A percentile compares a stretch with the other conserved stretches of the same genome.
Conservation (phyloP, 2,113 vertebrate genomes). For the Hippolais icterina region DNA sequence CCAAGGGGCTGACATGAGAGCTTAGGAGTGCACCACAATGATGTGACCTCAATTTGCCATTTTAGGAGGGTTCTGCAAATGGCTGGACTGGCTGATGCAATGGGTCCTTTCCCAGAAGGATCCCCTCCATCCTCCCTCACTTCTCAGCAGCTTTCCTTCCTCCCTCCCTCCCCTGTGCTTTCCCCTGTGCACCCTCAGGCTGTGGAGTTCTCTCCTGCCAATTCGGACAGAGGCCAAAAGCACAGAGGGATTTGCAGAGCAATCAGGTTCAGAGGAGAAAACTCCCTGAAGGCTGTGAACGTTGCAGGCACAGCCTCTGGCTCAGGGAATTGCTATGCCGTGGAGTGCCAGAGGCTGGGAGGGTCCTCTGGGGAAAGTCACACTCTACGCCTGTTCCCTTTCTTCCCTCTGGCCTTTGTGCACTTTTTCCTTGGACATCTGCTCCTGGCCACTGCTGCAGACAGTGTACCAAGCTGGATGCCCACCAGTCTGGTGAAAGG, state of each 20-base stretch:
- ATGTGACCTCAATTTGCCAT: neutral
- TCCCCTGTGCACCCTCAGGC: neutral
- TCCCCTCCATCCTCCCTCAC: neutral
- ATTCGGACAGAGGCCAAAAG: neutral
- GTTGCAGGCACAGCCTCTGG: neutral
- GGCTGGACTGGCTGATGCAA: neutral
- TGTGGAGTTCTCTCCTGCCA: neutral
- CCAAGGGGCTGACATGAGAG: neutral
- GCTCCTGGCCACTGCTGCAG: neutral
- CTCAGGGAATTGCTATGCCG: accelerated
- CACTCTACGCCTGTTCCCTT: neutral
- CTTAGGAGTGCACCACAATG: neutral
- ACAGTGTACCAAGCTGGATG: neutral
- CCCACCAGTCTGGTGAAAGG: neutral
- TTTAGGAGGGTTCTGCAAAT: neutral
- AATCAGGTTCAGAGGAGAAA: neutral
- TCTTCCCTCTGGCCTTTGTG: neutral
- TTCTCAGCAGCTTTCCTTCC: neutral
- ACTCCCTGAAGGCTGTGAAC: neutral
- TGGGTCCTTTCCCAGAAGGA: neutral
- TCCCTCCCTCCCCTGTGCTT: neutral
- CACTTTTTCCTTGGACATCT: neutral
- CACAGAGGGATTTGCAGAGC: neutral
- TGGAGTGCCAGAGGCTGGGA: neutral
- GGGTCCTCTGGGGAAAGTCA: neutral